A percentile compares a stretch with the other conserved stretches of the same genome.
Evolutionary conservation across 2,888 invertebrate species (phyloP).

Genomic region (Campoplex nolae): DNA sequence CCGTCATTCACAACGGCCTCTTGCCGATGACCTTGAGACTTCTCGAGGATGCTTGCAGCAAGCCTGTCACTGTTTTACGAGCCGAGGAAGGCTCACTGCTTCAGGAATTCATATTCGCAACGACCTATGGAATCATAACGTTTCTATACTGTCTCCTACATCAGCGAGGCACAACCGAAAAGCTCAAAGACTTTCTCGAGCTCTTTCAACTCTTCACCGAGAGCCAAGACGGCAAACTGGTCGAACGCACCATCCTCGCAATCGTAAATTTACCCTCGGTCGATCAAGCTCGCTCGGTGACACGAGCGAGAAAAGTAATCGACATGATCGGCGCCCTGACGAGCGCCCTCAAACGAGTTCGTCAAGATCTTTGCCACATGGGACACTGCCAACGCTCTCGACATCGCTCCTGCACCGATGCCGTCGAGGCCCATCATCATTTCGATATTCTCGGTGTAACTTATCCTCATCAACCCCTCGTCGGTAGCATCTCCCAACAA

Average conservation of each 20-base stretch:
- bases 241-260: conserved; percentile 86
- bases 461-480: conserved; percentile 82
- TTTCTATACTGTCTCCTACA: conserved; percentile 87
- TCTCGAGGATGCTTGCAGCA: conserved; percentile 86
- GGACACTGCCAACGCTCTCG: conserved; percentile 85
- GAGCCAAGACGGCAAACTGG: conserved; percentile 86
- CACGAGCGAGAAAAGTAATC: conserved; percentile 86
- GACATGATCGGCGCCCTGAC: conserved; percentile 87
- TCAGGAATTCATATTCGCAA: conserved; percentile 87
- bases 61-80: conserved; percentile 71
- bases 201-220: conserved; percentile 87
- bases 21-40: conserved; percentile 88
- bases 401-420: conserved; percentile 86
- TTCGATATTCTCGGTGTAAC: conserved; percentile 86
- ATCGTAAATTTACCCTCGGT: conserved; percentile 86
- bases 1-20: conserved; percentile 87
- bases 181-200: conserved; percentile 86
- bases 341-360: conserved; percentile 86
- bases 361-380: conserved; percentile 87
- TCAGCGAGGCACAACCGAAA: conserved; percentile 85
- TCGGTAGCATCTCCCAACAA: conserved; percentile 80
- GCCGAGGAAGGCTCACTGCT: conserved; percentile 85
- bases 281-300: conserved; percentile 83
- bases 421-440: conserved; percentile 86
- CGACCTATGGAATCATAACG: conserved; percentile 87